Percentiles rank a stretch among this genome's conserved stretches.
Conservation (phyloP, 64 coral and sea anemone species). For the Trachythela sp. region DNA sequence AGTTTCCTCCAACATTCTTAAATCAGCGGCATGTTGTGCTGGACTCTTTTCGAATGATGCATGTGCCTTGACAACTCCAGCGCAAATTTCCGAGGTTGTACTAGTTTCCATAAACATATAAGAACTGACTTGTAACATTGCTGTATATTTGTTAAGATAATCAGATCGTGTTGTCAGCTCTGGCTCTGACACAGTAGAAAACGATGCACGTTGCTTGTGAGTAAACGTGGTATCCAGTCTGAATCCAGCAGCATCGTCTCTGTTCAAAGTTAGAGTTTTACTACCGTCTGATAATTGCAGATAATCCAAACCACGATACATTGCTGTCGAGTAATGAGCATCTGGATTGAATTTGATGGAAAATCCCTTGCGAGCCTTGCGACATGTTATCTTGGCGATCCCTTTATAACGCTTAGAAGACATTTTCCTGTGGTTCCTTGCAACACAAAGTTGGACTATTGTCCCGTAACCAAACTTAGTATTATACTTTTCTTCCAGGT, state of each 20-base stretch:
- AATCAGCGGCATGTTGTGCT: slow-evolving; percentile 52
- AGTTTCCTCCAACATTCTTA: slow-evolving; percentile 45
- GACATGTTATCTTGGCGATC: slow-evolving; percentile 1
- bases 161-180: not conserved
- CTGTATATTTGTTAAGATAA: slow-evolving; percentile 21
- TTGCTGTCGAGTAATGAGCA: slow-evolving; percentile 52
- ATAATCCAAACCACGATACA: slow-evolving; percentile 42
- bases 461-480: slow-evolving; percentile 41
- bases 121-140: slow-evolving; percentile 11
- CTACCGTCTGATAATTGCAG: slow-evolving; percentile 44
- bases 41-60: slow-evolving; percentile 41
- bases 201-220: slow-evolving; percentile 33
- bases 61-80: slow-evolving; percentile 52
- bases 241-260: no score
- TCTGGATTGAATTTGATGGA: slow-evolving; percentile 51
- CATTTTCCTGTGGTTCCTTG: slow-evolving; percentile 20
- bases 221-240: not conserved
- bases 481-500: no score
- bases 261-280: no score
- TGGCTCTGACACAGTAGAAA: no score
- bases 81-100: slow-evolving; percentile 24
- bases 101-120: slow-evolving; percentile 30
- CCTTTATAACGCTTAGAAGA: slow-evolving; percentile 48
- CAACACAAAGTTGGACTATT: slow-evolving; percentile 38
- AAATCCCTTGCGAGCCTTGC: slow-evolving; percentile 68